Evolutionary conservation across 2,888 invertebrate genomes (phyloP).

Genomic region (Drosophila niveifrons): DNA sequence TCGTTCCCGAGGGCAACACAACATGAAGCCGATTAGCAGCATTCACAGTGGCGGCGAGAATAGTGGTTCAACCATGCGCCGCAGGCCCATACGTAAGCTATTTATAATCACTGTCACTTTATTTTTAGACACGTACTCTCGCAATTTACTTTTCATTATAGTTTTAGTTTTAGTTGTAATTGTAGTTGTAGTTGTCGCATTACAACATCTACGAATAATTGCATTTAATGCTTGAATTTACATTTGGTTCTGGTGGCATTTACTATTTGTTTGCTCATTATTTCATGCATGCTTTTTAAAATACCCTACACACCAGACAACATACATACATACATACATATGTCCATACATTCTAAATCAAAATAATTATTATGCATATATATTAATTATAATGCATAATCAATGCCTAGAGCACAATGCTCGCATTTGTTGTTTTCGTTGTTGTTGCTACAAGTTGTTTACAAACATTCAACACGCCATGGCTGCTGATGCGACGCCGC

Average conservation of each 20-base stretch:
- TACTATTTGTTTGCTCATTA: conserved; percentile 34
- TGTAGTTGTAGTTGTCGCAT: background rate
- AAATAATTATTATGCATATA: conserved; percentile 11
- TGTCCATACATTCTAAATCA: conserved; percentile 28
- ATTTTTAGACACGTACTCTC: conserved; percentile 39
- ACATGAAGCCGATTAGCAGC: conserved; percentile 63
- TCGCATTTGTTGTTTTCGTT: conserved; percentile 10
- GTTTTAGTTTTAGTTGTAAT: conserved; percentile 23
- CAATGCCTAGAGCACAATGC: conserved; percentile 38
- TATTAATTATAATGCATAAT: conserved; percentile 21
- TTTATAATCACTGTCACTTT: conserved; percentile 58
- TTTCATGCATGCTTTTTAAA: conserved; percentile 52
- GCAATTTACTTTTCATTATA: conserved; percentile 11
- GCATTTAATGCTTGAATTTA: conserved; percentile 33
- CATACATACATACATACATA: conserved; percentile 3
- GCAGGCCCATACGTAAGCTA: conserved; percentile 80
- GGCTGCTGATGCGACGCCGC: conserved; percentile 1
- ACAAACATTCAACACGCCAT: conserved; percentile 34
- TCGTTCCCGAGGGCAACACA: conserved; percentile 53
- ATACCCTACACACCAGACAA: conserved; percentile 10
- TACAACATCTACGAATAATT: conserved; percentile 23
- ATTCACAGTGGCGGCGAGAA: conserved; percentile 68
- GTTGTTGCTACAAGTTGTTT: conserved; percentile 30
- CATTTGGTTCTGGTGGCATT: conserved; percentile 2
- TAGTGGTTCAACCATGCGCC: conserved; percentile 73